phyloP scores from a whole-genome alignment of 2,113 vertebrate species.

The Baryphthengus martii region DNA sequence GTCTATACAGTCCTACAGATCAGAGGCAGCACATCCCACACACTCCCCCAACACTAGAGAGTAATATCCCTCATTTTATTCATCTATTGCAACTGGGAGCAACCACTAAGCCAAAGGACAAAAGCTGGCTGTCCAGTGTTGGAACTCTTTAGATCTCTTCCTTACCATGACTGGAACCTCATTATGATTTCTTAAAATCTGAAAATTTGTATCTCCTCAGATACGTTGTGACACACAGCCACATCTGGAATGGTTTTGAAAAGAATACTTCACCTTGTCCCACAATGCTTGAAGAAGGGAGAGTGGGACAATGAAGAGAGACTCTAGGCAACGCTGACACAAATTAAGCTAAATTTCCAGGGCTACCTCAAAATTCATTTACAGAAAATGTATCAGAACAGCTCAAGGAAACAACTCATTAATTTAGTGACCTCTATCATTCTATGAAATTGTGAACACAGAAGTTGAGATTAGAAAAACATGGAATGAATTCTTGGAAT shows the following conservation, averaged over 20 bases:
- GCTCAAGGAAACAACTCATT: neutral
- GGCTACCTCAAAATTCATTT: neutral
- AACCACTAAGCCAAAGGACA: neutral
- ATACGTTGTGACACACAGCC: neutral
- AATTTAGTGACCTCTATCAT: neutral
- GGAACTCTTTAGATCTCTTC: neutral
- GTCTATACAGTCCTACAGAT: neutral
- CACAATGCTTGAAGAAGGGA: neutral
- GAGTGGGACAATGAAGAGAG: neutral
- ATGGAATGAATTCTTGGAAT: neutral
- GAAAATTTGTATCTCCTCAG: neutral
- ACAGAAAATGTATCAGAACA: neutral
- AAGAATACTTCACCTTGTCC: neutral
- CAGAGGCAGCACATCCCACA: neutral
- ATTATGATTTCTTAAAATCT: neutral
- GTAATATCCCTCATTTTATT: neutral
- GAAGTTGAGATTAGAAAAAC: neutral
- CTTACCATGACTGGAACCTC: neutral
- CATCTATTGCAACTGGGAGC: neutral
- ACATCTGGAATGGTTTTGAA: neutral
- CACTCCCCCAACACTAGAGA: neutral
- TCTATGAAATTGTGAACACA: neutral
- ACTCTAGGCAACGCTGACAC: neutral
- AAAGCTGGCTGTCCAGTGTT: neutral
- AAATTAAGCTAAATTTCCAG: neutral